Conservation (phyloP, 2,888 invertebrate genomes). For the Busseola fusca region DNA sequence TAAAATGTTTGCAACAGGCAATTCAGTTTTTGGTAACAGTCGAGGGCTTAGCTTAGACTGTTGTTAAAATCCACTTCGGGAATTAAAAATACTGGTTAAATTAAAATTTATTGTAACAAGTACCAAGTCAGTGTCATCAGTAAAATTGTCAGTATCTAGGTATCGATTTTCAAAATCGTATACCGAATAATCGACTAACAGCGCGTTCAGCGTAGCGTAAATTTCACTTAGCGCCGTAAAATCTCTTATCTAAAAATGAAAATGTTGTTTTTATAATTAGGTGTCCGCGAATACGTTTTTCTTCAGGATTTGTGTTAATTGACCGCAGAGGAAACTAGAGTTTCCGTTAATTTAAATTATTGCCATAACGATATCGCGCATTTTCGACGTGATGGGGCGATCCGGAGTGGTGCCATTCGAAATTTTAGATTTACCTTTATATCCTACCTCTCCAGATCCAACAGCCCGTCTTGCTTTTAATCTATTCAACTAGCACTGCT, state of each 20-base stretch:
- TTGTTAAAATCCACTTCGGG: slow-evolving; percentile 39
- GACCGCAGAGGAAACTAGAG: slow-evolving; percentile 64
- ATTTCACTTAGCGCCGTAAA: slow-evolving; percentile 29
- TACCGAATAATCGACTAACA: slow-evolving; percentile 34
- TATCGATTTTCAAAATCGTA: slow-evolving; percentile 49
- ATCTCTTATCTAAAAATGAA: slow-evolving; percentile 52
- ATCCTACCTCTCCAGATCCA: slow-evolving; percentile 3
- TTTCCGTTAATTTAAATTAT: slow-evolving; percentile 64
- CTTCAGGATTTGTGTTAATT: slow-evolving; percentile 64
- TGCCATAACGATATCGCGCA: slow-evolving; percentile 59
- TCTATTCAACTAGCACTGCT: slow-evolving; percentile 24
- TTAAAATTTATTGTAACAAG: slow-evolving; percentile 39
- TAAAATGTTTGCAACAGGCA: slow-evolving; percentile 56
- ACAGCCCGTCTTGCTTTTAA: neutral
- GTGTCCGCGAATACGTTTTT: slow-evolving; percentile 57
- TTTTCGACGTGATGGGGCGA: slow-evolving; percentile 7
- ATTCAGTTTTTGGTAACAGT: slow-evolving; percentile 46
- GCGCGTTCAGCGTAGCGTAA: slow-evolving; percentile 17
- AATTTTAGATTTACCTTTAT: neutral
- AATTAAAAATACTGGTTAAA: slow-evolving; percentile 55
- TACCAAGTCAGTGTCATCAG: slow-evolving; percentile 22
- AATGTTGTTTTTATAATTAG: slow-evolving; percentile 49
- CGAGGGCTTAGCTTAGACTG: slow-evolving; percentile 24
- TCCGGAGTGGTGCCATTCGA: neutral
- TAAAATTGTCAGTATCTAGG: slow-evolving; percentile 20